Evolutionary conservation across 2,888 invertebrate species (phyloP).

Genomic region (Isoperla grammatica): DNA sequence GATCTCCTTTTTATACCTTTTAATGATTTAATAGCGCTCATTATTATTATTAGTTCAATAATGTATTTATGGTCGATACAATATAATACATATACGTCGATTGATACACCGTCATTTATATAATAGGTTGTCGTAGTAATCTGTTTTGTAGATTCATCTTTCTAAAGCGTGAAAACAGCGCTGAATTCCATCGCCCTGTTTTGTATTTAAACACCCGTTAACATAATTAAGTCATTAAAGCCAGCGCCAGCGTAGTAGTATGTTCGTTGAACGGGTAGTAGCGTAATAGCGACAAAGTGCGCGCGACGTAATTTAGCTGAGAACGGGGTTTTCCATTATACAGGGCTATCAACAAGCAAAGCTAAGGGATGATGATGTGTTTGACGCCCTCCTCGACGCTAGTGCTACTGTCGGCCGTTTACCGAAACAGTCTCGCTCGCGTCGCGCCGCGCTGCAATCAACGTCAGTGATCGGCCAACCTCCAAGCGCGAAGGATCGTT

Average conservation of each 20-base stretch:
- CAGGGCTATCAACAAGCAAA: slow-evolving; percentile 30
- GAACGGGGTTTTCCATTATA: slow-evolving; percentile 27
- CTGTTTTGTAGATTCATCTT: too few species aligned
- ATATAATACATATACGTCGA: too few species aligned
- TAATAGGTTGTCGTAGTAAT: too few species aligned
- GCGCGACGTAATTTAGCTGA: slow-evolving; percentile 29
- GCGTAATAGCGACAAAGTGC: slow-evolving; percentile 29
- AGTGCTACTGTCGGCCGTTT: slow-evolving; percentile 30
- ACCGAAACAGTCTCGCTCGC: slow-evolving; percentile 24
- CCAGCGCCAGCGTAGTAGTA: background rate
- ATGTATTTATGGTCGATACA: too few species aligned
- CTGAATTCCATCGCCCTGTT: too few species aligned
- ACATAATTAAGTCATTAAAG: background rate
- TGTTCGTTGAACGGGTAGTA: slow-evolving; percentile 25
- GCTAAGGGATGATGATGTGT: slow-evolving; percentile 30
- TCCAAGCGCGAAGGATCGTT: slow-evolving; percentile 6
- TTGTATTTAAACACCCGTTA: background rate
- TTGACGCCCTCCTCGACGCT: slow-evolving; percentile 24
- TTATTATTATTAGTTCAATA: too few species aligned
- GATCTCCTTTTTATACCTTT: too few species aligned
- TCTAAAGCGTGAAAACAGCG: too few species aligned
- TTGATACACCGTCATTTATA: too few species aligned
- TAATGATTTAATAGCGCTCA: too few species aligned
- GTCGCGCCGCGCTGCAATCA: slow-evolving; percentile 10
- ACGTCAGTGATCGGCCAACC: slow-evolving; percentile 26